Base-by-base conservation (phyloP, 2,797 vertebrate species). In the Labroides dimidiatus region DNA sequence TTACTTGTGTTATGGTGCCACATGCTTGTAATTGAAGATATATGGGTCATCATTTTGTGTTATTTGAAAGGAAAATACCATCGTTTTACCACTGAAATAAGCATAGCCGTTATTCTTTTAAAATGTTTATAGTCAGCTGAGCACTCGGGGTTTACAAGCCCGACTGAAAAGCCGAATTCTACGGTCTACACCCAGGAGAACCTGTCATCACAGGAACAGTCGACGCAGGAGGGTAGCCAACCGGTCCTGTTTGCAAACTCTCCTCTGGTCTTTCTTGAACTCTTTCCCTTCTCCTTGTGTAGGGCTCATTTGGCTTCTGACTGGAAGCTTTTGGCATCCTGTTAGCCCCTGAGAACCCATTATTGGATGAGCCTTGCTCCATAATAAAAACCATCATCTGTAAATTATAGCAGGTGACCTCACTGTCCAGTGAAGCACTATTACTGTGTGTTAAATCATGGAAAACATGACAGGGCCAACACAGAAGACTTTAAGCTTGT, bases 371-470 rank as follows among this genome's bases (percentile, higher is more conserved):
- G 77, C 80, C 41, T 45, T 82, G 66, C 76, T 82, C 73, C 67
- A 69, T 69, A 78, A 78, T 82, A 81, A 87, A 88, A 90, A 42
- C 4, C 58, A 68, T 68, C 54, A 78, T 80, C 56, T 90, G 82
- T 75, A 84, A 80, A 75, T 80, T 48, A 72, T 69, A 73, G 59
- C 69, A 72, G 55, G 70, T 89, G 82, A 84, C 69, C 69, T 86
- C 72, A 86, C 52, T 60, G 58, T 79, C 63, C 56, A 68, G 7
- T 77, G 23, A 77, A 83, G 56, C 27, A 47, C 24, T 59, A 50
- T 75, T 81, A 78, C 56, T 69, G 58, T 42, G 56, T 45, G 50
- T 78, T 74, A 79, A 84, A 84, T 83, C 54, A 87, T 85, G 72
- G 71, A 84, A 88, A 87, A 79, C 56, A 39, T 73, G 67, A 74